Percentiles rank a stretch among this genome's conserved stretches.
Evolutionary conservation across 92 coral and sea anemone species (phyloP).

Genomic region (Hydrozoanthus gracilis): DNA sequence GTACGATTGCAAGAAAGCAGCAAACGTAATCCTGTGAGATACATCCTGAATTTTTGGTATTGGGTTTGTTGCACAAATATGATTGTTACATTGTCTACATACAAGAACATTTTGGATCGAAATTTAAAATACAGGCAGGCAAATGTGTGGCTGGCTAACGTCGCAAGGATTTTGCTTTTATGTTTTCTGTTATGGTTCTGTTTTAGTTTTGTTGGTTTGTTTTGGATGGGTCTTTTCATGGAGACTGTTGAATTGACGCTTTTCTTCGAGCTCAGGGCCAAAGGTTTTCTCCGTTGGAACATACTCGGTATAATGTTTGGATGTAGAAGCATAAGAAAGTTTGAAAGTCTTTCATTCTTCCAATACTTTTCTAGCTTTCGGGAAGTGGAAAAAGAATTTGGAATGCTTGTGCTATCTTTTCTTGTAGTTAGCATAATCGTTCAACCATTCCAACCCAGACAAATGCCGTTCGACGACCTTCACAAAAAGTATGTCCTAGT

Average conservation of each 20-base stretch:
- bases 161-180: not conserved
- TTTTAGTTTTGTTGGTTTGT: not conserved
- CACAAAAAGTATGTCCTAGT: constrained; percentile 9
- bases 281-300: constrained; percentile 20
- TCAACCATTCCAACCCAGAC: not conserved
- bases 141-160: not conserved
- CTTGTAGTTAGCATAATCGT: not conserved
- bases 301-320: constrained; percentile 7
- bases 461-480: not conserved
- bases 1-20: not conserved
- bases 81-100: not conserved
- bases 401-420: not conserved
- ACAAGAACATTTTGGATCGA: not conserved
- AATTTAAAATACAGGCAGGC: too few relatives aligned
- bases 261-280: constrained; percentile 5
- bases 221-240: constrained; percentile 5
- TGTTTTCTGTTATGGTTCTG: not conserved
- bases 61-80: constrained; percentile 2
- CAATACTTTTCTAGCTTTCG: constrained; percentile 4
- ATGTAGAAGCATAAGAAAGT: not conserved
- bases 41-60: not conserved
- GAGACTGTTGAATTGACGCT: not conserved
- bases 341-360: not conserved
- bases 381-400: not conserved
- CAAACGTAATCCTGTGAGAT: not conserved